Evolutionary conservation across 2,797 vertebrate genomes (phyloP).

Genomic region (Thripadectes ignobilis): DNA sequence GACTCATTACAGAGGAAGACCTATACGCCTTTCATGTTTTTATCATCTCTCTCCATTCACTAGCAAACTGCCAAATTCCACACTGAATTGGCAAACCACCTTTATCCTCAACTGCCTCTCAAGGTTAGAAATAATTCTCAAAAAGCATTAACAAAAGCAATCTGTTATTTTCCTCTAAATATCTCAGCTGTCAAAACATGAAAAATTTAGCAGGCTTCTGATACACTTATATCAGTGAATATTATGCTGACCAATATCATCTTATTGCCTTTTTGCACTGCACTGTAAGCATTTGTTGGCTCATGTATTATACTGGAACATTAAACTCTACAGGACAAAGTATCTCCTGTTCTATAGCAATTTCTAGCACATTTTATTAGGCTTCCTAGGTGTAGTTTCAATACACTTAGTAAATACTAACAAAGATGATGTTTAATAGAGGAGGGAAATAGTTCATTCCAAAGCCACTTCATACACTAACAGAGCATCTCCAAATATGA

Average conservation of each 20-base stretch:
- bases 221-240: background rate
- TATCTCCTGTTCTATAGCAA: background rate
- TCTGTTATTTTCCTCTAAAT: conserved; percentile 41
- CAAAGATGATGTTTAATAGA: background rate
- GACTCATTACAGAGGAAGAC: background rate
- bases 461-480: background rate
- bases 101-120: conserved; percentile 4
- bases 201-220: conserved; percentile 8
- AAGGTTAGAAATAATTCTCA: conserved; percentile 44
- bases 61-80: conserved; percentile 23
- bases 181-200: conserved; percentile 32
- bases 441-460: background rate
- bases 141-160: conserved; percentile 42
- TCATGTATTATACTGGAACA: background rate
- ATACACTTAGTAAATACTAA: background rate
- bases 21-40: background rate
- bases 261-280: background rate
- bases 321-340: background rate
- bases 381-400: background rate
- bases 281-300: conserved; percentile 9
- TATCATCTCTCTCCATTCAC: background rate
- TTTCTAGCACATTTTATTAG: background rate
- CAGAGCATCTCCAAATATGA: background rate
- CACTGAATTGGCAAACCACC: background rate
- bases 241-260: conserved; percentile 34